phyloP scores from a whole-genome alignment of 2,113 vertebrate genomes.

The Jaculus jaculus region DNA sequence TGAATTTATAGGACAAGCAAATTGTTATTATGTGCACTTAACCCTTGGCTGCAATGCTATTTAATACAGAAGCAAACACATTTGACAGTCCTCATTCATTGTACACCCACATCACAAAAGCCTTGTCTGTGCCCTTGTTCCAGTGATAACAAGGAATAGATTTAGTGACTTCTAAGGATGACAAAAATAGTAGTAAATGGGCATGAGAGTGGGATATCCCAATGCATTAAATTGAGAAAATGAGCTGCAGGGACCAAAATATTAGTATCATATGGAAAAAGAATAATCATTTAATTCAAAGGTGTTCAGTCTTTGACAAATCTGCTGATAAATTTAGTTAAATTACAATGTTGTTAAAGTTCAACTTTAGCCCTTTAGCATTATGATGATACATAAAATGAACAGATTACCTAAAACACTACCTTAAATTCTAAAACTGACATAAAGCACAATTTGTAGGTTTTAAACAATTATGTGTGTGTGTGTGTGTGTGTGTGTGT shows the following conservation, averaged over 20 bases:
- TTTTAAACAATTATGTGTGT: no score
- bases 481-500: no score
- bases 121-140: background rate
- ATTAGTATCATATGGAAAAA: background rate
- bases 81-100: background rate
- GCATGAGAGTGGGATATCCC: background rate
- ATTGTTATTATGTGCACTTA: background rate
- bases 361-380: background rate
- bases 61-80: background rate
- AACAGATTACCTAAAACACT: background rate
- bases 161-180: background rate
- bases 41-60: background rate
- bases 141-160: background rate
- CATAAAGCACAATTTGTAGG: background rate
- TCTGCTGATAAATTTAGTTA: conserved; percentile 1
- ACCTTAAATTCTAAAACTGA: background rate
- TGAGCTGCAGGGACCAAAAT: background rate
- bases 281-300: background rate
- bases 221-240: background rate
- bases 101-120: background rate
- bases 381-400: background rate
- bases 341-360: background rate
- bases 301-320: background rate
- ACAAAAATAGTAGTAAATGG: background rate
- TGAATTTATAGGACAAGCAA: background rate